Evolutionary conservation across 2,113 vertebrate species (phyloP), one percentile per base, ranked within the genome.

Genomic region (Regulus satrapa): DNA sequence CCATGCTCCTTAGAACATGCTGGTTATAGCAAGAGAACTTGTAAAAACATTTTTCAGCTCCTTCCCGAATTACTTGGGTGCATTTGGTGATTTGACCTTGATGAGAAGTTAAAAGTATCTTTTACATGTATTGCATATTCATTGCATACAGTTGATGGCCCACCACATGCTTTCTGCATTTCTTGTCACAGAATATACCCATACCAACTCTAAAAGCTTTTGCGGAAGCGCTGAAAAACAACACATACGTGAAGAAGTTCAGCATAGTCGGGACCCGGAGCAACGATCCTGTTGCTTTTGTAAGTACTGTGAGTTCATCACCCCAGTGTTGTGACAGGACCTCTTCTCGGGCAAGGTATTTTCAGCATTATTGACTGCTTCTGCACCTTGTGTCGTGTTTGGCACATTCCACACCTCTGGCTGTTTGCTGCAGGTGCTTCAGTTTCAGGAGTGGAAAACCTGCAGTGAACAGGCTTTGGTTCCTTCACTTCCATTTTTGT

Each of bases 201-300:
- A 96, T 99, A 63, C 98, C 98, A 31, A 99, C 98, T 56, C 97
- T 99, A 95, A 99, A 99, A 97, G 98, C 98, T 1, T 99, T 99
- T 19, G 99, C 99, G 0, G 99, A 99, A 77, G 99, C 99, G 0
- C 97, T 99, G 97, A 99, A 98, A 56, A 98, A 97, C 64, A 99
- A 99, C 97, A 97, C 97, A 0, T 97, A 98, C 0, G 99, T 99
- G 93, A 99, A 99, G 95, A 98, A 99, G 94, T 98, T 99, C 95
- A 99, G 99, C 97, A 99, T 99, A 11, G 99, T 99, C 74, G 99
- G 99, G 92, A 99, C 99, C 41, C 97, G 99, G 86, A 99, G 99
- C 97, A 99, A 99, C 0, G 99, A 99, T 92, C 99, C 99, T 1
- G 99, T 99, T 80, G 99, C 99, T 14, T 98, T 98, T 59, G 99